Base-by-base conservation (phyloP, 2,113 vertebrate genomes). In the Sporophila hypoxantha region DNA sequence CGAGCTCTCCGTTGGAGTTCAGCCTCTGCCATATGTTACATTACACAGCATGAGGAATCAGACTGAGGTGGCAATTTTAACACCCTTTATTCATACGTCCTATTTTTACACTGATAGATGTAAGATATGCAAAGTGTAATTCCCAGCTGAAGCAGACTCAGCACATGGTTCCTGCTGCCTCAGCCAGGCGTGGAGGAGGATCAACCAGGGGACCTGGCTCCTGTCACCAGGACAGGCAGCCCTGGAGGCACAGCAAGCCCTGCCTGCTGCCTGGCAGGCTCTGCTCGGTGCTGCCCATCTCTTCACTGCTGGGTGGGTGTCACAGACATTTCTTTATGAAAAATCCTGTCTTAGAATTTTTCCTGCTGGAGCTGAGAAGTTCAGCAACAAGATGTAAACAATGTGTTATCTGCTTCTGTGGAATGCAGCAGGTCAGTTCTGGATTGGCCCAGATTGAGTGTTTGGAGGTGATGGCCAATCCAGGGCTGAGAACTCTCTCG, bases 11-110 rank as follows among this genome's bases (percentile, higher is more conserved):
- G 14, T 76, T 12, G 61, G 88, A 93, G 83, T 56, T 93, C 88
- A 92, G 91, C 56, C 82, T 29, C 70, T 86, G 83, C 95, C 95
- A 94, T 95, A 95, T 95, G 95, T 82, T 95, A 64, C 46, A 92
- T 93, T 91, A 86, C 86, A 91, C 77, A 94, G 91, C 88, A 94
- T 92, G 88, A 92, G 90, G 92, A 95, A 95, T 88, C 94, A 93
- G 88, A 91, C 77, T 76, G 90, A 95, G 94, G 94, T 94, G 94
- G 90, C 93, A 95, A 86, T 92, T 95, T 95, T 95, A 95, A 94
- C 95, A 95, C 95, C 80, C 95, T 94, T 82, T 92, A 95, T 95
- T 95, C 95, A 93, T 94, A 84, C 77, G 84, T 91, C 91, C 95
- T 95, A 94, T 95, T 95, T 95, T 95, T 94, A 67, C 85, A 86